Percentiles rank a stretch among this genome's conserved stretches.
Conservation (phyloP, 2,888 invertebrate genomes). For the Creontiades dilutus region DNA sequence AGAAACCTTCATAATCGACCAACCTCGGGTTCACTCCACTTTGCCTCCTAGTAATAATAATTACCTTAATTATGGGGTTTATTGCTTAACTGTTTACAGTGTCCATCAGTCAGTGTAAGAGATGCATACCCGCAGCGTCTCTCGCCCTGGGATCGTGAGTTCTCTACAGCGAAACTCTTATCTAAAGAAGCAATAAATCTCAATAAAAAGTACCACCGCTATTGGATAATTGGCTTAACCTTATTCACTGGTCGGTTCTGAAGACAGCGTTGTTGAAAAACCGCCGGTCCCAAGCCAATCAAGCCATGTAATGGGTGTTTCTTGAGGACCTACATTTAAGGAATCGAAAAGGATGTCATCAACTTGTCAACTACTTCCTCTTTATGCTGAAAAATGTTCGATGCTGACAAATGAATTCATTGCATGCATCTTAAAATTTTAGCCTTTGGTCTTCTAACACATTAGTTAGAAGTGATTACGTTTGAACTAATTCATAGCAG, state of each 20-base stretch:
- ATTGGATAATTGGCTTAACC: not conserved
- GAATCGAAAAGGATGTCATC: not conserved
- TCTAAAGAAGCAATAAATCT: not conserved
- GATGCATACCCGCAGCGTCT: not conserved
- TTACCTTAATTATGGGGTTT: constrained; percentile 25
- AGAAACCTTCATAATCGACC: not conserved
- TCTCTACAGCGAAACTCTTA: not conserved
- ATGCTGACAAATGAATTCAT: not conserved
- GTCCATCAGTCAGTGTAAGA: not conserved
- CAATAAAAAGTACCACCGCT: not conserved
- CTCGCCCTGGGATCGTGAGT: not conserved
- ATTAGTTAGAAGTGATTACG: no score
- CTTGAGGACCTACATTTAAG: not conserved
- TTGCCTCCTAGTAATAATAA: not conserved
- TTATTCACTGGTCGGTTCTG: not conserved
- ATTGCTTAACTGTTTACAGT: constrained; percentile 23
- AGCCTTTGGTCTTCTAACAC: no score
- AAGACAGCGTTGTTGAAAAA: not conserved
- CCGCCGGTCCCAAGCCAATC: constrained; percentile 4
- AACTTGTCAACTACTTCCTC: constrained; percentile 17
- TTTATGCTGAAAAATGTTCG: constrained; percentile 4
- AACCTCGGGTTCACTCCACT: not conserved
- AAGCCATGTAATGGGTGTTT: not conserved
- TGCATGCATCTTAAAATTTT: not conserved
- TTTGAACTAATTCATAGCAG: no score